Base-by-base conservation (phyloP, 2,888 invertebrate genomes). In the Aporophyla nigra region DNA sequence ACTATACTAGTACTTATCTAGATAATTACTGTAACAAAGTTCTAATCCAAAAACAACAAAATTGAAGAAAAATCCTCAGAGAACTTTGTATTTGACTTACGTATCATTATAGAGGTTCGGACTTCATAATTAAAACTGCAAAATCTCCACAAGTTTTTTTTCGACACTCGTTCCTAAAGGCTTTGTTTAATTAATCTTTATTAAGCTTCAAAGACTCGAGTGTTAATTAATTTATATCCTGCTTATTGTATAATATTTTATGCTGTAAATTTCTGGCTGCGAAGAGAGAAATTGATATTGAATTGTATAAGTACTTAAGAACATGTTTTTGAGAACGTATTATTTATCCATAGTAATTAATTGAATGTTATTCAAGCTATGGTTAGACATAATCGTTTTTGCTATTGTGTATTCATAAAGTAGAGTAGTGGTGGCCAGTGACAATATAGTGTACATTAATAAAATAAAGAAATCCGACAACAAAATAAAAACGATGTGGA, bases 101-200 rank as follows among this genome's bases (percentile, higher is more conserved):
- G 68, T 56, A 62, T 46, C 54, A 68, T 68, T 81, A 74, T 66
- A 65, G 12, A 63, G 73, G 21, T 40, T 59, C 19, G 33, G 49
- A 72, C 16, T 75, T 77, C 54, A 78, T 86, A 70, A 86, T 71
- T 79, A 76, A 85, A 73, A 82, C 58, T 56, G 51, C 16, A 59
- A 71, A 79, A 66, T 76, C 56, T 71, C 68, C n/a, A n/a, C 63
- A 70, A 76, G 73, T 78, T 86, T 80, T 84, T 78, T 62, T 49
- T n/a, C n/a, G 76, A 71, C 68, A 77, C 68, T 67, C 51, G 54
- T 54, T 40, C 40, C 5, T 40, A 76, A 73, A 76, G 74, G 65
- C 65, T 86, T 59, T 72, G 56, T 61, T 74, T 79, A 69, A 86
- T 81, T 75, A 82, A 78, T 80, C 71, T 76, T 72, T 56, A 83